Evolutionary conservation across 2,113 vertebrate species (phyloP).

Genomic region (Setophaga kirtlandii): DNA sequence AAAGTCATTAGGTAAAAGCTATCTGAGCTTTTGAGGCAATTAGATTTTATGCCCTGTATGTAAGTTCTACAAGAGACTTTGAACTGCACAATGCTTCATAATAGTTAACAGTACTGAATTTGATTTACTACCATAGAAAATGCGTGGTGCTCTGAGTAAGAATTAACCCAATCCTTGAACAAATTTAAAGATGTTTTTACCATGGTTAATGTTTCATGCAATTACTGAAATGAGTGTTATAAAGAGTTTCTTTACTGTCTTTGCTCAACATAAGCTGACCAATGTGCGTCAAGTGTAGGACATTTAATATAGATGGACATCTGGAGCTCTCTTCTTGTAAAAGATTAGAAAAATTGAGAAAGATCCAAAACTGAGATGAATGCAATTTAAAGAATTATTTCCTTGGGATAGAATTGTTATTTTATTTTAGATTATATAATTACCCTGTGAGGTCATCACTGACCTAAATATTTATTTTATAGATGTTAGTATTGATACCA

Average conservation of each 20-base stretch:
- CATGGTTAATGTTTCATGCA: background rate
- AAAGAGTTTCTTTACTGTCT: background rate
- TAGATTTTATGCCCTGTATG: background rate
- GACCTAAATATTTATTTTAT: background rate
- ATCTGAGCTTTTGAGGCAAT: background rate
- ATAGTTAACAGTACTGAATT: background rate
- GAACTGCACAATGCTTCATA: background rate
- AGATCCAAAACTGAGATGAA: background rate
- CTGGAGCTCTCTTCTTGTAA: background rate
- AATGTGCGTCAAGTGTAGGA: background rate
- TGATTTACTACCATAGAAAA: background rate
- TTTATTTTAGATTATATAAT: background rate
- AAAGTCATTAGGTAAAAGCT: slow-evolving; percentile 43
- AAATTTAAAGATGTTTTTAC: background rate
- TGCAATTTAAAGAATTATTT: background rate
- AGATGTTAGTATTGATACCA: background rate
- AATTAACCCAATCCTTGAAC: background rate
- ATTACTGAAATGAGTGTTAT: background rate
- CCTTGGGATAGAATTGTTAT: background rate
- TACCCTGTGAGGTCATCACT: background rate
- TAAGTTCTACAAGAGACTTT: background rate
- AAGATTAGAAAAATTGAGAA: background rate
- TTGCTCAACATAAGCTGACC: background rate
- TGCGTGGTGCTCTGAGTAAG: background rate
- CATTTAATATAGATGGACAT: background rate